These are phyloP conservation scores for Syrmaticus mikado DNA, from an alignment of 2,113 vertebrate species.

Conservation along the genomic window DNA sequence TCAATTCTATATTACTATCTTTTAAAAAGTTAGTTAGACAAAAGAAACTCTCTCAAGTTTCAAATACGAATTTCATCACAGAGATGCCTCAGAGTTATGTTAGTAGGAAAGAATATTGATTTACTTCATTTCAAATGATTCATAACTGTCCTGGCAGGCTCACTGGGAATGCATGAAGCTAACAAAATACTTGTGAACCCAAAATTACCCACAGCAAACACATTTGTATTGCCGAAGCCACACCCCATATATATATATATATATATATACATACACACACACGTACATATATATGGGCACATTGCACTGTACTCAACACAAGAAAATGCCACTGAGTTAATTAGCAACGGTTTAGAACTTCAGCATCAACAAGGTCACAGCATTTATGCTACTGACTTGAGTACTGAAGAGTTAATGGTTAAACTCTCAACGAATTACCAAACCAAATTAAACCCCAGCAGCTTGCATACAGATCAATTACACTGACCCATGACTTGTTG, in stretches of 20 bases:
- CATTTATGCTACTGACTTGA: background rate
- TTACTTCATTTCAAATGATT: background rate
- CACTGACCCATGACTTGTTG: background rate
- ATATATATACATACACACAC: background rate
- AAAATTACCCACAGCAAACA: background rate
- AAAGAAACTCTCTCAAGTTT: background rate
- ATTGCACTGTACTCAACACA: background rate
- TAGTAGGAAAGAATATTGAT: background rate
- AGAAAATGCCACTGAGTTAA: background rate
- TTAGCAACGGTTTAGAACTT: background rate
- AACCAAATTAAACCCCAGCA: background rate
- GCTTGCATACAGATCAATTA: background rate
- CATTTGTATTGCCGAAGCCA: background rate
- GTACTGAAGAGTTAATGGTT: background rate
- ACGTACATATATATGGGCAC: background rate
- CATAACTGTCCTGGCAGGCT: background rate
- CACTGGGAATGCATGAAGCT: background rate
- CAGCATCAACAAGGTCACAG: background rate
- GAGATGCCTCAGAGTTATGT: background rate
- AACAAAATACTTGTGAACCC: background rate
- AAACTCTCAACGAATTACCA: background rate
- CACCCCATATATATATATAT: background rate
- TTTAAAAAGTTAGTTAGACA: slow-evolving; percentile 4
- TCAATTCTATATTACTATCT: background rate
- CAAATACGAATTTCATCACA: slow-evolving; percentile 21